Conservation (phyloP, 2,888 invertebrate species). For the Pseudanteris insignis region DNA sequence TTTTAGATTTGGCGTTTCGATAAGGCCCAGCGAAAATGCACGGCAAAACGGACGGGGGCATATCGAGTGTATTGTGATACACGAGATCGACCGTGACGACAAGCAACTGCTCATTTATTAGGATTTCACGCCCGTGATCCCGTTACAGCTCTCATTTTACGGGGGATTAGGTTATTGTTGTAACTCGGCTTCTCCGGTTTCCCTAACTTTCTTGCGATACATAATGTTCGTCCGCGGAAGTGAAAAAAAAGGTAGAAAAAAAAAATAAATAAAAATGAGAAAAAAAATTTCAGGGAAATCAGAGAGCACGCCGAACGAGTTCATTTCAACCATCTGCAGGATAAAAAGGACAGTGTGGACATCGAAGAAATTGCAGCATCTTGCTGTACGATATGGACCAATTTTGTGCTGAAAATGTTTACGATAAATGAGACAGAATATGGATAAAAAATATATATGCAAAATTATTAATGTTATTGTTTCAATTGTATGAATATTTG, state of each 20-base stretch:
- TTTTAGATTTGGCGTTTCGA: slow-evolving; percentile 53
- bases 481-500: too few relatives aligned
- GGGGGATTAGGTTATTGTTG: slow-evolving; percentile 54
- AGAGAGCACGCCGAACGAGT: slow-evolving; percentile 23
- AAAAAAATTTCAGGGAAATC: slow-evolving; percentile 23
- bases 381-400: too few relatives aligned
- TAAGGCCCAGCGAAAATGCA: slow-evolving; percentile 50
- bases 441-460: too few relatives aligned
- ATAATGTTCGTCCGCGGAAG: slow-evolving; percentile 25
- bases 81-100: slow-evolving; percentile 44
- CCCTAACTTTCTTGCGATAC: slow-evolving; percentile 37
- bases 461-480: too few relatives aligned
- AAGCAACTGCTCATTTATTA: slow-evolving; percentile 61
- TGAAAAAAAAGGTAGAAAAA: slow-evolving; percentile 29
- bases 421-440: too few relatives aligned
- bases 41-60: slow-evolving; percentile 4
- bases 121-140: slow-evolving; percentile 61
- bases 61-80: slow-evolving; percentile 42
- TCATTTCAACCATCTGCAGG: slow-evolving; percentile 6
- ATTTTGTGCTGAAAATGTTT: too few relatives aligned
- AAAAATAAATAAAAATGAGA: slow-evolving; percentile 30
- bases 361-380: background rate
- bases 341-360: too few relatives aligned
- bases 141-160: slow-evolving; percentile 57
- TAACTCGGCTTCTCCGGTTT: slow-evolving; percentile 36